Evolutionary conservation across 2,113 vertebrate genomes (phyloP).

Genomic region (Centrocercus urophasianus): DNA sequence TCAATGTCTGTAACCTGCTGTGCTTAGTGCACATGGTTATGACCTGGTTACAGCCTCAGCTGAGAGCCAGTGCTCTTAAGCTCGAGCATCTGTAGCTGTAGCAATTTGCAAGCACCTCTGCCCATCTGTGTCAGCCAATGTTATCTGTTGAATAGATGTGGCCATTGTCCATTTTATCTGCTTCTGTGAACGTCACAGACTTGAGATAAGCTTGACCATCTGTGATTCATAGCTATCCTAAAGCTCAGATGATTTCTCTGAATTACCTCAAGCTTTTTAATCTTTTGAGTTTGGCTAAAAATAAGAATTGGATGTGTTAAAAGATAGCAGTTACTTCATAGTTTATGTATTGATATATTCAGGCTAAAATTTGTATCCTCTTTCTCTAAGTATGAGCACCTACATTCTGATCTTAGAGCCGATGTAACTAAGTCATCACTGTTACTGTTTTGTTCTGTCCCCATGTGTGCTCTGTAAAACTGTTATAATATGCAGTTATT

Average conservation of each 20-base stretch:
- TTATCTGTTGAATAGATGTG: not conserved
- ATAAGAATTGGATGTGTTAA: not conserved
- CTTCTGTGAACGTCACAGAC: not conserved
- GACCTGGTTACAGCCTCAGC: not conserved
- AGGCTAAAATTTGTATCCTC: not conserved
- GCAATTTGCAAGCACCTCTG: not conserved
- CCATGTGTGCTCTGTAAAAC: not conserved
- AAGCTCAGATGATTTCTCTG: not conserved
- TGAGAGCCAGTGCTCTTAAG: not conserved
- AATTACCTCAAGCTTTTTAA: not conserved
- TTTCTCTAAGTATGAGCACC: not conserved
- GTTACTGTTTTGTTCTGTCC: not conserved
- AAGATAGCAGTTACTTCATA: not conserved
- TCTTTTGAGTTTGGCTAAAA: not conserved
- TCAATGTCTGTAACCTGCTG: not conserved
- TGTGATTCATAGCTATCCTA: rapidly evolving
- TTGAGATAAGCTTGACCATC: rapidly evolving
- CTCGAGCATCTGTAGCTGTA: not conserved
- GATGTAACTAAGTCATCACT: not conserved
- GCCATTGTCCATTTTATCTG: not conserved
- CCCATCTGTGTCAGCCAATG: not conserved
- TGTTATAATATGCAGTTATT: not conserved
- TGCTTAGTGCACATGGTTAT: not conserved
- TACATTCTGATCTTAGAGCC: conserved; percentile 12
- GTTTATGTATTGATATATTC: not conserved